These are phyloP conservation scores for Gadus macrocephalus DNA, from an alignment of 2,113 vertebrate genomes.

Conservation along the genomic window DNA sequence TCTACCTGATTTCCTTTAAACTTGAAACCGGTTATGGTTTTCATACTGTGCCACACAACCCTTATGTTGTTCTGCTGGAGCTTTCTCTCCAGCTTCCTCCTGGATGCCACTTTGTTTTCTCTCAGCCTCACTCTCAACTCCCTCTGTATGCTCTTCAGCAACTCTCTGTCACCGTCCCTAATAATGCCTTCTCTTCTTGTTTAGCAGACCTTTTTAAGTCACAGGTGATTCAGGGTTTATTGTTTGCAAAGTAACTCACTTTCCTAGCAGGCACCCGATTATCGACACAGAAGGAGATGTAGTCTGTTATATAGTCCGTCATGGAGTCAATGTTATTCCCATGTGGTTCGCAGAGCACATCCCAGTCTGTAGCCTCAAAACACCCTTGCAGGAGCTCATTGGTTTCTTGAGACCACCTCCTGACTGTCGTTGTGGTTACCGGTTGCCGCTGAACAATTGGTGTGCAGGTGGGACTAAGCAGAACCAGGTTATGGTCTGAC, in stretches of 20 bases:
- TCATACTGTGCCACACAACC: too few species aligned
- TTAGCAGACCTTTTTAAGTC: slow-evolving; percentile 2
- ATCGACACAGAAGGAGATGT: slow-evolving; percentile 8
- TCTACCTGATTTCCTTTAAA: too few species aligned
- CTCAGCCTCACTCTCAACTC: too few species aligned
- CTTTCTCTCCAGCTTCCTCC: too few species aligned
- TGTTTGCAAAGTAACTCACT: slow-evolving; percentile 9
- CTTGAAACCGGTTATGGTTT: too few species aligned
- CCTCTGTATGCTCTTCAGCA: too few species aligned
- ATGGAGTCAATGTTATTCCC: slow-evolving; percentile 2
- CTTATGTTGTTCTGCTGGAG: too few species aligned
- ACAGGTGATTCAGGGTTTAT: slow-evolving; percentile 4
- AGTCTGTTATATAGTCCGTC: slow-evolving; percentile 10
- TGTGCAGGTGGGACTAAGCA: not conserved
- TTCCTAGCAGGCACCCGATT: not conserved
- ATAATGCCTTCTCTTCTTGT: slow-evolving; percentile 8
- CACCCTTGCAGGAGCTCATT: not conserved
- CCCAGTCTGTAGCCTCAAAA: slow-evolving; percentile 1
- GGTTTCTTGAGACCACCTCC: slow-evolving; percentile 5
- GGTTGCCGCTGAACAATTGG: not conserved
- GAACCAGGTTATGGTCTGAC: too few species aligned
- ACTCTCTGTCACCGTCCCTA: slow-evolving; percentile 24
- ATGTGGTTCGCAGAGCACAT: not conserved
- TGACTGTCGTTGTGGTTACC: slow-evolving; percentile 3
- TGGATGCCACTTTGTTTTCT: too few species aligned